Percentiles rank a stretch among this genome's conserved stretches.
Evolutionary conservation across 2,797 vertebrate species (phyloP).

Genomic region (Lacerta agilis): DNA sequence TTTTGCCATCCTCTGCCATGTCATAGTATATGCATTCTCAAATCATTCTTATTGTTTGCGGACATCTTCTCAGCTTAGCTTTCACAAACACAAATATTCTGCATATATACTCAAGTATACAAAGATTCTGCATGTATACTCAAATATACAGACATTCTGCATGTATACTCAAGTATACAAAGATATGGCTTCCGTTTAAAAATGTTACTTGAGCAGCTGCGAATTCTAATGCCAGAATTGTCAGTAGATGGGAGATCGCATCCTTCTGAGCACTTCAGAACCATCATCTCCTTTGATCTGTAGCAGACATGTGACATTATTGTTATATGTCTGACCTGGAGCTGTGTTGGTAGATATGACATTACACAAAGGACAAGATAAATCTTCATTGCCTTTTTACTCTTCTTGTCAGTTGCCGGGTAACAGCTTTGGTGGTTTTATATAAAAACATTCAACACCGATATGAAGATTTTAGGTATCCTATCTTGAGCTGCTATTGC

Average conservation of each 20-base stretch:
- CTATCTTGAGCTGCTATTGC: background rate
- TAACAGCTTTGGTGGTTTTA: background rate
- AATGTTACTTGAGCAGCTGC: background rate
- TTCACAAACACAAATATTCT: background rate
- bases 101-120: background rate
- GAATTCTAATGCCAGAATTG: background rate
- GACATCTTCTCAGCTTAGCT: background rate
- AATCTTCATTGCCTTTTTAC: background rate
- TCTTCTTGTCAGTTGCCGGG: background rate
- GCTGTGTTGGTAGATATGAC: background rate
- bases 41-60: background rate
- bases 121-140: background rate
- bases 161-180: background rate
- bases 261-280: background rate
- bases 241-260: background rate
- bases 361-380: background rate
- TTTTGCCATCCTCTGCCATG: background rate
- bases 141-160: background rate
- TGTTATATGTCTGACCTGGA: background rate
- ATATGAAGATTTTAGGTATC: background rate
- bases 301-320: background rate
- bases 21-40: background rate
- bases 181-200: background rate
- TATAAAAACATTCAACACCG: no score
- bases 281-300: conserved; percentile 3